phyloP scores from a whole-genome alignment of 2,113 vertebrate species.

The Lamprotornis superbus region DNA sequence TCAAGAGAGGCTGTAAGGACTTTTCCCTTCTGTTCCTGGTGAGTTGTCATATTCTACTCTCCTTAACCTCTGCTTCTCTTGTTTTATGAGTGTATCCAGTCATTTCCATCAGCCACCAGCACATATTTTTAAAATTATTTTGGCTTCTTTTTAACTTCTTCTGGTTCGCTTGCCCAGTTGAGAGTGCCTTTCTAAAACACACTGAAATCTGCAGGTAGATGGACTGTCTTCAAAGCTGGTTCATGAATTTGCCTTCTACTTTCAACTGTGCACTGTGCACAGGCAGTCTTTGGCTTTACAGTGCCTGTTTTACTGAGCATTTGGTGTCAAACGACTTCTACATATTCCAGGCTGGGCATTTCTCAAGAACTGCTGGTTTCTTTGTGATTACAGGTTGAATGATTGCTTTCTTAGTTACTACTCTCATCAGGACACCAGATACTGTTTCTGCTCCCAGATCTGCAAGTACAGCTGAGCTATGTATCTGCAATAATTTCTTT shows the following conservation, averaged over 20 bases:
- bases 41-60: background rate
- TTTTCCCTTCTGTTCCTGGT: background rate
- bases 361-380: background rate
- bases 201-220: background rate
- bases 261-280: background rate
- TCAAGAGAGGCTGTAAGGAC: background rate
- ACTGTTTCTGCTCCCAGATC: background rate
- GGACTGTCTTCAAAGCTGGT: background rate
- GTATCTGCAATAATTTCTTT: background rate
- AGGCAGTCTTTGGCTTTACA: background rate
- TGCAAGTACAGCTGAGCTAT: background rate
- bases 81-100: background rate
- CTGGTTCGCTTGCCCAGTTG: background rate
- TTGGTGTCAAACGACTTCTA: background rate
- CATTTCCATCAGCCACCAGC: background rate
- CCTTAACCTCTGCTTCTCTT: background rate
- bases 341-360: background rate
- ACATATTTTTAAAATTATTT: background rate
- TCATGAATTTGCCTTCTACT: background rate
- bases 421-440: background rate
- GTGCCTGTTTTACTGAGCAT: background rate
- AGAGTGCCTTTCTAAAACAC: background rate
- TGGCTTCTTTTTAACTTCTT: background rate
- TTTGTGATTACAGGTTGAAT: background rate
- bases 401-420: background rate